These are phyloP conservation scores for Sylvicola cinctus DNA, from an alignment of 2,888 invertebrate species.

Conservation along the genomic window DNA sequence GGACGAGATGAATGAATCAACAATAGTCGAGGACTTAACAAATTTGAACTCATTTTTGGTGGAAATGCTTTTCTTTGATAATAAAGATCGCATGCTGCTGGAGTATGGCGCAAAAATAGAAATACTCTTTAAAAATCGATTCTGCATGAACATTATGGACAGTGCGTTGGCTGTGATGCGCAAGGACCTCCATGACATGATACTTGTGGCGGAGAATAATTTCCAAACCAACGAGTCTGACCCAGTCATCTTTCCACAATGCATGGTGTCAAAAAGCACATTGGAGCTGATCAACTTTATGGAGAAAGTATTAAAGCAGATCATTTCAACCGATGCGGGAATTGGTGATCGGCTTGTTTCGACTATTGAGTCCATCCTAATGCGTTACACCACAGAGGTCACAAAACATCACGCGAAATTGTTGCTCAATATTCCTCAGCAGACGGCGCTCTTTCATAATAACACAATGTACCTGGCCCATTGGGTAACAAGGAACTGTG, in stretches of 20 bases:
- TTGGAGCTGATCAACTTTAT: conserved; percentile 21
- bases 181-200: conserved; percentile 58
- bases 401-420: conserved; percentile 61
- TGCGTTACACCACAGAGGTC: conserved; percentile 46
- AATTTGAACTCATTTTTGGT: conserved; percentile 42
- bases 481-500: conserved; percentile 41
- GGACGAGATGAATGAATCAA: conserved; percentile 44
- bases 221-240: neutral
- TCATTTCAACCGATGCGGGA: conserved; percentile 6
- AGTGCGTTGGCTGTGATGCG: conserved; percentile 52
- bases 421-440: conserved; percentile 69
- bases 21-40: conserved; percentile 39
- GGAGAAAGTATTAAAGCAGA: conserved; percentile 19
- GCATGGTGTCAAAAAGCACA: conserved; percentile 23
- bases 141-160: conserved; percentile 47
- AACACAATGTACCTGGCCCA: conserved; percentile 79
- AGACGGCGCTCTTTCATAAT: conserved; percentile 70
- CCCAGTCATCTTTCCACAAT: conserved; percentile 19
- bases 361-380: conserved; percentile 24
- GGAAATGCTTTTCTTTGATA: conserved; percentile 31
- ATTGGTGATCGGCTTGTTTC: conserved; percentile 6
- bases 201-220: conserved; percentile 31
- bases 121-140: conserved; percentile 52
- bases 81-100: conserved; percentile 33
- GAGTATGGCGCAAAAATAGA: conserved; percentile 56